A percentile compares a stretch with the other conserved stretches of the same genome.
Evolutionary conservation across 2,797 vertebrate genomes (phyloP).

Genomic region (Rhinella marina): DNA sequence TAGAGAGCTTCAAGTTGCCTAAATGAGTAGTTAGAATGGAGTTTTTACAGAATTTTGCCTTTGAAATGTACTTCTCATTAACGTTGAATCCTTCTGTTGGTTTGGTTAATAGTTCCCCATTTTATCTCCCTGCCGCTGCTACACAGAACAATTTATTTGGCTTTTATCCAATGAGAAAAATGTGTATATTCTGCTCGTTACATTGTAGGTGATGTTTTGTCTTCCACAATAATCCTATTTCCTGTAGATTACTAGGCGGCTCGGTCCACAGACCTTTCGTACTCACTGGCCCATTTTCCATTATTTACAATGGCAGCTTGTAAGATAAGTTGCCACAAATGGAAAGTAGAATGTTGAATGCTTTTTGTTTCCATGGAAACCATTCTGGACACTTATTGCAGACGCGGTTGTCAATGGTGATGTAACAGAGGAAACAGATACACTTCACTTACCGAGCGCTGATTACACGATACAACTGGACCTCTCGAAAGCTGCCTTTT

Average conservation of each 20-base stretch:
- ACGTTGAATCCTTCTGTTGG: neutral
- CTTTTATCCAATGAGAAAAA: neutral
- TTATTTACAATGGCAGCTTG: constrained; percentile 75
- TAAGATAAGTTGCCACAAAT: constrained; percentile 77
- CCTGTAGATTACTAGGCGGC: constrained; percentile 69
- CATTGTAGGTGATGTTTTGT: neutral
- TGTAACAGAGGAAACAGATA: constrained; percentile 79
- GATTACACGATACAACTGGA: neutral
- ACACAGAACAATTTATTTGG: neutral
- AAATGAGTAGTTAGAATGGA: no score
- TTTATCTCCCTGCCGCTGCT: neutral
- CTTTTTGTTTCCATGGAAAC: constrained; percentile 84
- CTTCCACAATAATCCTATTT: constrained; percentile 63
- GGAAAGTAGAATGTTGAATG: constrained; percentile 72
- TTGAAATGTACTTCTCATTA: neutral
- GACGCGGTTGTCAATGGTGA: constrained; percentile 78
- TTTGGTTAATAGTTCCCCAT: neutral
- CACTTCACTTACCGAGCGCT: constrained; percentile 72
- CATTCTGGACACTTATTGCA: constrained; percentile 74
- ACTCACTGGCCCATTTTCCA: constrained; percentile 69
- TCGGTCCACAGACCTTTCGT: constrained; percentile 74
- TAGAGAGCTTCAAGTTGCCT: neutral
- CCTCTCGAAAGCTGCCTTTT: neutral
- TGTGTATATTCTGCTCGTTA: neutral
- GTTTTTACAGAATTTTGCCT: neutral